Percentiles rank a stretch among this genome's conserved stretches.
Evolutionary conservation across 2,888 invertebrate genomes (phyloP).

Genomic region (Syritta pipiens): DNA sequence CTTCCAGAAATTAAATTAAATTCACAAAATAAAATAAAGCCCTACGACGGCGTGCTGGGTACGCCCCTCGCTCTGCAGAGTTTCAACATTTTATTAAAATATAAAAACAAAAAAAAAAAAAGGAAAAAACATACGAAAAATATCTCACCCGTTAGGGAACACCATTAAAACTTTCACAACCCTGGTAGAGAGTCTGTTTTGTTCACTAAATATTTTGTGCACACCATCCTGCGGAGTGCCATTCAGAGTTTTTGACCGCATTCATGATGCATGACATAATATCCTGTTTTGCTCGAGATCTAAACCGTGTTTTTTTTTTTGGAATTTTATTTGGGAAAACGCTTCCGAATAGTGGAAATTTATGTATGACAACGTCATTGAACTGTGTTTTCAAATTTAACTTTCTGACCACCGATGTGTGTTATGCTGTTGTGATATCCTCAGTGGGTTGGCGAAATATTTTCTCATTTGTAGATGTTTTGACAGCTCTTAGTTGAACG

Average conservation of each 20-base stretch:
- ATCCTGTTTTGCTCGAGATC: not conserved
- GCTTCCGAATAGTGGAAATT: not conserved
- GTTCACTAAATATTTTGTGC: not conserved
- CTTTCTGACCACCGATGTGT: slow-evolving; percentile 9
- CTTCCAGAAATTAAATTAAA: too few species aligned
- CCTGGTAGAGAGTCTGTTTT: not conserved
- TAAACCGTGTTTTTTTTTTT: not conserved
- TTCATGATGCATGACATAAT: slow-evolving; percentile 27
- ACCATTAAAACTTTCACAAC: slow-evolving; percentile 24
- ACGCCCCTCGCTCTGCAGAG: too few species aligned
- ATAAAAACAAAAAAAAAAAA: too few species aligned
- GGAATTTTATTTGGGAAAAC: not conserved
- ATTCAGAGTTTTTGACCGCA: slow-evolving; percentile 3
- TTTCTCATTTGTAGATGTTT: not conserved
- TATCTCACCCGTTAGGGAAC: not conserved
- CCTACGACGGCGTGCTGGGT: too few species aligned
- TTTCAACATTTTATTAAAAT: not conserved
- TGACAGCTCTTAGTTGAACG: not conserved
- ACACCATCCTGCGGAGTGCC: not conserved
- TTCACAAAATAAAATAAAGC: too few species aligned
- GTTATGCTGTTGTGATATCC: not conserved
- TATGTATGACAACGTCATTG: not conserved
- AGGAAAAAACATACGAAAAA: too few species aligned
- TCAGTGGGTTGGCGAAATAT: not conserved
- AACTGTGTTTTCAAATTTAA: slow-evolving; percentile 8